Evolutionary conservation across 2,113 vertebrate genomes (phyloP).

Genomic region (Alosa alosa): DNA sequence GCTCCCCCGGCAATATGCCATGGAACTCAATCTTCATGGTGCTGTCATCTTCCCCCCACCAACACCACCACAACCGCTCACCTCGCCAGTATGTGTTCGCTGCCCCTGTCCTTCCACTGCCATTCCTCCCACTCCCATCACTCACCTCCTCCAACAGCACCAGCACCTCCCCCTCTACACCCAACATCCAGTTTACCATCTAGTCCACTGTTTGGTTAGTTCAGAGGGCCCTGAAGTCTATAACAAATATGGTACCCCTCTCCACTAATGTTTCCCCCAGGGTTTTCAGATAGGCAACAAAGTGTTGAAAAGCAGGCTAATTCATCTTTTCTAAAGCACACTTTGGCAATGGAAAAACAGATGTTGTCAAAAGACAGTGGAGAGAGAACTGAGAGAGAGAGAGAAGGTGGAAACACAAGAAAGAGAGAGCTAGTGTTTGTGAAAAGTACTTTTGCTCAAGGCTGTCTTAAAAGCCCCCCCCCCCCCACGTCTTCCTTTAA

Average conservation of each 20-base stretch:
- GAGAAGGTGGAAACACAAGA: neutral
- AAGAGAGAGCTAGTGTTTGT: neutral
- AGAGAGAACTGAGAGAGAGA: neutral
- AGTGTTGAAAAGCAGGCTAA: neutral
- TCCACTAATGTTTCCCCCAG: neutral
- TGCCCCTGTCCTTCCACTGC: neutral
- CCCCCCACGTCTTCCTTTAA: neutral
- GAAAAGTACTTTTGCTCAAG: neutral
- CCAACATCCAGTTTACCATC: neutral
- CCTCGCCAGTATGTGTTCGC: neutral
- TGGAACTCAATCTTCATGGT: neutral
- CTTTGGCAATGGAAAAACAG: neutral
- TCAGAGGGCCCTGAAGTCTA: neutral
- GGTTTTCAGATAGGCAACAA: neutral
- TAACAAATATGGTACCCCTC: neutral
- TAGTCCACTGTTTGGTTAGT: neutral
- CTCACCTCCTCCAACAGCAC: neutral
- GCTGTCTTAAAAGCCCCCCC: neutral
- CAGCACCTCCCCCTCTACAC: neutral
- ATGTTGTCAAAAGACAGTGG: neutral
- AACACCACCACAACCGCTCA: neutral
- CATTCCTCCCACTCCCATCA: neutral
- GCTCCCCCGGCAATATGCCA: conserved; percentile 28
- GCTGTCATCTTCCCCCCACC: neutral
- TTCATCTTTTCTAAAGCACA: neutral